A percentile compares a stretch with the other conserved stretches of the same genome.
These are phyloP conservation scores for Agrochola lychnidis DNA, from an alignment of 2,888 invertebrate genomes.

Conservation along the genomic window DNA sequence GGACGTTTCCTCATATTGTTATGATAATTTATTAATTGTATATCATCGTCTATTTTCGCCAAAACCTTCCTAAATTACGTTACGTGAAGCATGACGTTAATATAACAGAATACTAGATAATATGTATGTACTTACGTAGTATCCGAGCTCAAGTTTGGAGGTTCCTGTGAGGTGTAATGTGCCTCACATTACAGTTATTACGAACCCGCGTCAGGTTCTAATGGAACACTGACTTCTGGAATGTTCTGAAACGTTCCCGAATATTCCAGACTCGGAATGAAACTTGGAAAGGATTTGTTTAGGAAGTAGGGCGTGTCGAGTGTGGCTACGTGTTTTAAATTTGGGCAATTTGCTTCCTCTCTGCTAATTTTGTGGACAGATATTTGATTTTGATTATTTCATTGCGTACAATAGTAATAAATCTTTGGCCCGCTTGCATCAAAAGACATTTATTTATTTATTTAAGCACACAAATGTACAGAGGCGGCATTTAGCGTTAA, in stretches of 20 bases:
- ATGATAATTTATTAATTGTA: slow-evolving; percentile 9
- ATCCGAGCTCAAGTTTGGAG: slow-evolving; percentile 37
- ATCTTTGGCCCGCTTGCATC: background rate
- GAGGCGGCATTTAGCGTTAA: background rate
- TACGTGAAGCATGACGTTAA: background rate
- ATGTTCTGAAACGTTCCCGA: slow-evolving; percentile 48
- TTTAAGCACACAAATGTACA: too few species aligned
- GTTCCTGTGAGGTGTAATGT: slow-evolving; percentile 34
- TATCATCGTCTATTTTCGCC: background rate
- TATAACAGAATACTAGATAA: slow-evolving; percentile 14
- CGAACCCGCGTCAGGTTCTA: slow-evolving; percentile 49
- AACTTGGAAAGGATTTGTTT: slow-evolving; percentile 49
- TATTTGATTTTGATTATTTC: background rate
- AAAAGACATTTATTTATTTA: background rate
- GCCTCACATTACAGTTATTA: slow-evolving; percentile 61
- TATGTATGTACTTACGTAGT: slow-evolving; percentile 5
- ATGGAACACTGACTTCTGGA: slow-evolving; percentile 57
- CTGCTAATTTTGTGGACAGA: background rate
- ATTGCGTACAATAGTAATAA: background rate
- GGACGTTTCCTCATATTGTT: background rate
- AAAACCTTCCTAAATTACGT: background rate
- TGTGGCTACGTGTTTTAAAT: slow-evolving; percentile 8
- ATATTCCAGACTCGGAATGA: slow-evolving; percentile 25
- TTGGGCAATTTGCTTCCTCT: background rate
- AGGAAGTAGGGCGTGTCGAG: slow-evolving; percentile 38